Evolutionary conservation across 1,140 invertebrate genomes (phyloP), one percentile per base, ranked within the genome.

Genomic region (Drosophila sulfurigaster): DNA sequence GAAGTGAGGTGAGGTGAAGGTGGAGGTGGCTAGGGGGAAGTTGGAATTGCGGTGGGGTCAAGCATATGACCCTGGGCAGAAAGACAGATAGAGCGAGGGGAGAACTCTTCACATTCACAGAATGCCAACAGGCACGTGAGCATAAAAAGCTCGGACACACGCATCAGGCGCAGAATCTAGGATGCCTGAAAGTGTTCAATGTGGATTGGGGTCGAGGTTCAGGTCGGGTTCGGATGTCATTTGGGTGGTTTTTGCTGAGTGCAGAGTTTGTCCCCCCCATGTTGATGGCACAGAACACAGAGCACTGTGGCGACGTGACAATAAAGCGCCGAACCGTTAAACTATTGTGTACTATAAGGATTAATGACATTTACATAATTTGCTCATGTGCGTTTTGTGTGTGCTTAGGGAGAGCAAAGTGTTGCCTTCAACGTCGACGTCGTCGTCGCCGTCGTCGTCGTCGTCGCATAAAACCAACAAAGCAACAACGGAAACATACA

Each of bases 311-410:
- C 76, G 77, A 88, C 83, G 83, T 88, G 83, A 88, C 83, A 88
- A 88, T 88, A 88, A 89, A 83, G 83, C 83, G 83, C 67, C 74
- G 83, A 83, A 83, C 73, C 83, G 83, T 88, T 88, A 81, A 88
- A 88, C 83, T 88, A 88, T 88, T 88, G 85, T 88, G 85, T 79
- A 82, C 74, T 78, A 89, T 88, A 89, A 89, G 83, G 85, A 88
- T 88, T 88, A 88, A 88, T 88, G 83, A 72, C 83, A 88, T 88
- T 88, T 88, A 88, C 83, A 88, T 88, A 88, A 88, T 88, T 88
- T 80, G 67, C 70, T 73, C 85, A 81, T 75, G 67, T 71, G 66
- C 66, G 46, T 59, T 20, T 10, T 16, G 13, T 25, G 4, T 10
- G n/a, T 25, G 20, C 20, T 25, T 25, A 25, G 20, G 20, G 20